phyloP scores from a whole-genome alignment of 2,797 vertebrate genomes.

The Cossypha niveicapilla region DNA sequence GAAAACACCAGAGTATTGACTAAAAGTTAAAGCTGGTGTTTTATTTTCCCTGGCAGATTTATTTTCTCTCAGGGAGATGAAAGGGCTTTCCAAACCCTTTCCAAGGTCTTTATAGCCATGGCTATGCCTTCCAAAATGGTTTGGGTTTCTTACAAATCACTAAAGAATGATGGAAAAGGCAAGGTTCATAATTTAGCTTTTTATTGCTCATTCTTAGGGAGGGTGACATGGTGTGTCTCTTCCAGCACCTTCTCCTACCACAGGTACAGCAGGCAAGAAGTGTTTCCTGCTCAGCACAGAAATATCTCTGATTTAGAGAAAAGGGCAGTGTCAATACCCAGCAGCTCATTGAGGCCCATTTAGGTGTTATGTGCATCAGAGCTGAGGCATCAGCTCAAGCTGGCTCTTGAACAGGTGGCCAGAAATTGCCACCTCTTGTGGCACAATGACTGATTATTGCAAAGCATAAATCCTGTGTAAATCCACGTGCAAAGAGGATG shows the following conservation, averaged over 20 bases:
- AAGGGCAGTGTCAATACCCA: background rate
- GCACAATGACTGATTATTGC: background rate
- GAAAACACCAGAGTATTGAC: background rate
- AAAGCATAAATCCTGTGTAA: background rate
- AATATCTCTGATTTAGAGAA: background rate
- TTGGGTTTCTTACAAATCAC: background rate
- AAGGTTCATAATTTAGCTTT: background rate
- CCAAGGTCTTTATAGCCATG: background rate
- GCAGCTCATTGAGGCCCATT: background rate
- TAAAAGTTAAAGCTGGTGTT: background rate
- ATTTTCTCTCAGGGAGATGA: conserved; percentile 13
- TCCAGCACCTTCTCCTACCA: background rate
- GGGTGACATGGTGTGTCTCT: background rate
- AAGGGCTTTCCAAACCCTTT: background rate
- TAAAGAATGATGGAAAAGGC: background rate
- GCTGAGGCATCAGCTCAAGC: background rate
- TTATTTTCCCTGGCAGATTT: background rate
- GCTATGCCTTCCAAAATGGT: background rate
- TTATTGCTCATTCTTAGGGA: background rate
- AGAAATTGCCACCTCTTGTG: background rate
- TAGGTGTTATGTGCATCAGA: background rate
- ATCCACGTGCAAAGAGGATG: rapidly evolving
- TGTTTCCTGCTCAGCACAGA: background rate
- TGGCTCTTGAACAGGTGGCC: background rate
- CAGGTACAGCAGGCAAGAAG: background rate